Percentiles rank a stretch among this genome's conserved stretches.
These are phyloP conservation scores for Saccostrea cuccullata DNA, from an alignment of 1,140 invertebrate genomes.

Conservation along the genomic window DNA sequence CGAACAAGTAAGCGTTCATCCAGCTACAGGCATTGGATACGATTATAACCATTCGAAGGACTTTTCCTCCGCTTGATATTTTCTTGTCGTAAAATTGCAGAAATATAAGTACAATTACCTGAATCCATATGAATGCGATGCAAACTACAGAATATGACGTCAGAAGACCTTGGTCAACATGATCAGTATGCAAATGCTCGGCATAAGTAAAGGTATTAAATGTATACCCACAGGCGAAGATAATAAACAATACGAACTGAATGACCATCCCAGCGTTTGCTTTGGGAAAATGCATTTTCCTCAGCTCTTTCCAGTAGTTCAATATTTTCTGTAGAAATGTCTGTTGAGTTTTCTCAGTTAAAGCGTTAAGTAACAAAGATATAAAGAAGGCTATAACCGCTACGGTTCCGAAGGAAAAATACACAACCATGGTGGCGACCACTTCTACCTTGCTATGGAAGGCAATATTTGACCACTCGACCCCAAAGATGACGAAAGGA, in stretches of 20 bases:
- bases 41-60: neutral
- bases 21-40: slow-evolving; percentile 1
- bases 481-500: neutral
- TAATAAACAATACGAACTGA: neutral
- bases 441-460: neutral
- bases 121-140: neutral
- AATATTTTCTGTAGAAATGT: neutral
- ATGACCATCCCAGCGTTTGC: neutral
- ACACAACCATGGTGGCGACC: neutral
- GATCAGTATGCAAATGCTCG: neutral
- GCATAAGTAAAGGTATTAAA: slow-evolving; percentile 8
- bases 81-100: slow-evolving; percentile 3
- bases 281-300: neutral
- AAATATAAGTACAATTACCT: slow-evolving; percentile 17
- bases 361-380: neutral
- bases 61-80: neutral
- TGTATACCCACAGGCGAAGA: neutral
- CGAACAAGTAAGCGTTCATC: slow-evolving; percentile 8
- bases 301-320: neutral
- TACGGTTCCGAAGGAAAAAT: neutral
- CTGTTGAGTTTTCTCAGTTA: neutral
- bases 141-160: neutral
- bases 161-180: neutral
- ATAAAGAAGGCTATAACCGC: neutral
- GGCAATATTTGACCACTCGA: neutral